Evolutionary conservation across 2,797 vertebrate species (phyloP).

Genomic region (Cryptoblepharus egeriae): DNA sequence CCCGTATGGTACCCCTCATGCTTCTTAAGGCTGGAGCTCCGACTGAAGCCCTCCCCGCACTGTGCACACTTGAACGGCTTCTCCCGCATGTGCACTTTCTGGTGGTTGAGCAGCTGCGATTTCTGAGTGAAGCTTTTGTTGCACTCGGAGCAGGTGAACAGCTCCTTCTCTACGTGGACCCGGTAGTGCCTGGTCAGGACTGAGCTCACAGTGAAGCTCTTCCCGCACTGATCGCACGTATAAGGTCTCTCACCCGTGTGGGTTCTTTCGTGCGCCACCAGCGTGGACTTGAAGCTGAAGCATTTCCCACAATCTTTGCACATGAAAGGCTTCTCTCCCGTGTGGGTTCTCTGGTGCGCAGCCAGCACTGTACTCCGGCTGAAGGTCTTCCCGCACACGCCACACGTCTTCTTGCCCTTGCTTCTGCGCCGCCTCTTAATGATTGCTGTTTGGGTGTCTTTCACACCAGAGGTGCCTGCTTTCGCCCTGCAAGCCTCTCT

Average conservation of each 20-base stretch:
- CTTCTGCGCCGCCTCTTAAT: conserved; percentile 63
- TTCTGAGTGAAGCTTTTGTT: conserved; percentile 66
- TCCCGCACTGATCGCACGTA: conserved; percentile 40
- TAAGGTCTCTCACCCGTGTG: conserved; percentile 49
- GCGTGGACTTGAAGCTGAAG: conserved; percentile 5
- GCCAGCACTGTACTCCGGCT: conserved; percentile 68
- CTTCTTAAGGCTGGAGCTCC: conserved; percentile 66
- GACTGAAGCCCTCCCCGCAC: conserved; percentile 72
- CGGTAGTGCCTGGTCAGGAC: conserved; percentile 38
- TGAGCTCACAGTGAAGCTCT: conserved; percentile 45
- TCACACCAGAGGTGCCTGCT: not conserved
- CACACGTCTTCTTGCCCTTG: conserved; percentile 67
- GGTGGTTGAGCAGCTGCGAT: conserved; percentile 67
- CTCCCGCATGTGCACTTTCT: conserved; percentile 62
- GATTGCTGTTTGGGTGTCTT: conserved; percentile 47
- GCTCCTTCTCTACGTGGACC: conserved; percentile 48
- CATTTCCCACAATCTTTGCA: conserved; percentile 8
- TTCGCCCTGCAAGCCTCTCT: not conserved
- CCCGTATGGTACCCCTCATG: conserved; percentile 68
- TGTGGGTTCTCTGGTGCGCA: conserved; percentile 65
- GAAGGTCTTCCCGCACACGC: conserved; percentile 70
- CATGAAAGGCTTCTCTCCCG: conserved; percentile 47
- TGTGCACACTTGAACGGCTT: conserved; percentile 65
- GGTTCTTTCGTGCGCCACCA: conserved; percentile 18
- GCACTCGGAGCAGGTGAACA: conserved; percentile 41